Evolutionary conservation across 2,888 invertebrate genomes (phyloP).

Genomic region (Pollenia angustigena): DNA sequence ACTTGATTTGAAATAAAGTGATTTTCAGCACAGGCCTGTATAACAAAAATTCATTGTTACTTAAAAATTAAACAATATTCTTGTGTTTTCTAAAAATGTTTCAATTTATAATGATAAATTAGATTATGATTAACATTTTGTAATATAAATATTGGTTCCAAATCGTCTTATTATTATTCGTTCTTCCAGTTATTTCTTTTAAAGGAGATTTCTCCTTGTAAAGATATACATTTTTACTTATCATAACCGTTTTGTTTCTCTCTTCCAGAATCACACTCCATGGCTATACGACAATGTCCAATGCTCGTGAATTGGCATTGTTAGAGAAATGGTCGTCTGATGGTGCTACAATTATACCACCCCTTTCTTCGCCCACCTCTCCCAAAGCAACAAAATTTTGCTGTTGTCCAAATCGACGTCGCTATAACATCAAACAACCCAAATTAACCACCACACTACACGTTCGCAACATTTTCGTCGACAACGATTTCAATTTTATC

Average conservation of each 20-base stretch:
- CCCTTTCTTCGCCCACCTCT: slow-evolving; percentile 80
- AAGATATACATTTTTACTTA: background rate
- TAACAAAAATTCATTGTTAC: too few relatives aligned
- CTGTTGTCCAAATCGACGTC: slow-evolving; percentile 81
- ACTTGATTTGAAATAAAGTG: too few relatives aligned
- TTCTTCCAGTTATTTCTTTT: background rate
- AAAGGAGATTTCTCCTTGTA: background rate
- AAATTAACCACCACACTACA: slow-evolving; percentile 78
- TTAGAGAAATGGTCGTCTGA: slow-evolving; percentile 83
- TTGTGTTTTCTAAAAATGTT: too few relatives aligned
- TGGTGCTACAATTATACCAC: slow-evolving; percentile 79
- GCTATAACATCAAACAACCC: slow-evolving; percentile 80
- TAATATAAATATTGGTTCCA: too few relatives aligned
- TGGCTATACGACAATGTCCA: slow-evolving; percentile 83
- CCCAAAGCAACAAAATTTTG: slow-evolving; percentile 81
- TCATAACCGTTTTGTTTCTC: slow-evolving; percentile 31
- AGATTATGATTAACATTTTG: too few relatives aligned
- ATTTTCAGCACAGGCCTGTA: too few relatives aligned
- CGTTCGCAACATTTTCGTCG: slow-evolving; percentile 80
- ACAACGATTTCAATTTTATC: slow-evolving; percentile 82
- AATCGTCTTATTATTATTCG: too few relatives aligned
- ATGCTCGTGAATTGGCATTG: slow-evolving; percentile 83
- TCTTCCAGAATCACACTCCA: slow-evolving; percentile 81
- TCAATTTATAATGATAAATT: too few relatives aligned
- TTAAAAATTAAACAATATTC: too few relatives aligned